These are phyloP conservation scores for Myzus persicae DNA, from an alignment of 1,140 invertebrate genomes.

Conservation along the genomic window DNA sequence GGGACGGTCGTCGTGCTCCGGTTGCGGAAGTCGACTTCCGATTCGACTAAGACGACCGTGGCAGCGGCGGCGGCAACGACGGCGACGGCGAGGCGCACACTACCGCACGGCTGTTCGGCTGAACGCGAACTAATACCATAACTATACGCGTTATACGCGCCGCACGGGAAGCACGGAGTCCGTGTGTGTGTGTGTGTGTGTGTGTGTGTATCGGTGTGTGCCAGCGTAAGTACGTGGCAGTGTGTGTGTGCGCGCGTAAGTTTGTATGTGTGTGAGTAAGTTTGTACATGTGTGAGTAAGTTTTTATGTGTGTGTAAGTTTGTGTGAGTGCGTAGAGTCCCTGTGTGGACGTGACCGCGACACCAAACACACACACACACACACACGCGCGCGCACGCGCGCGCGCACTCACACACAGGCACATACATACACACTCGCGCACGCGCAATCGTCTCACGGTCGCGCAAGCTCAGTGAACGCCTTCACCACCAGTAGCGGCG, in stretches of 20 bases:
- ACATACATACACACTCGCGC: not conserved
- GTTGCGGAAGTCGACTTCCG: not conserved
- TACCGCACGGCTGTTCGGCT: constrained; percentile 28
- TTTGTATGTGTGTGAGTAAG: not conserved
- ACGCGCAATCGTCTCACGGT: not conserved
- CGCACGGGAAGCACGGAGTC: not conserved
- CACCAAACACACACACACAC: constrained; percentile 8
- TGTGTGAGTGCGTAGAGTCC: not conserved
- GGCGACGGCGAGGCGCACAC: not conserved
- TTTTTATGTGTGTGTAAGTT: not conserved
- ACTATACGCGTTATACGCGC: not conserved
- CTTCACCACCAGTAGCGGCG: not conserved
- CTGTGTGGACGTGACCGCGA: constrained; percentile 51
- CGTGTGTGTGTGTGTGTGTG: not conserved
- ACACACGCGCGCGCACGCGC: not conserved
- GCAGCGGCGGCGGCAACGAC: not conserved
- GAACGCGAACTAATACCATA: constrained; percentile 43
- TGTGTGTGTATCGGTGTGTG: not conserved
- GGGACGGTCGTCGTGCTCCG: not conserved
- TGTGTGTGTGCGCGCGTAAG: not conserved
- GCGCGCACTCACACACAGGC: not conserved
- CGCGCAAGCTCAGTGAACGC: not conserved
- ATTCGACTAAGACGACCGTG: not conserved
- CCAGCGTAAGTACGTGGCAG: not conserved
- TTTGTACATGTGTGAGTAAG: not conserved